phyloP scores from a whole-genome alignment of 2,888 invertebrate species.

The Petrolisthes manimaculis region DNA sequence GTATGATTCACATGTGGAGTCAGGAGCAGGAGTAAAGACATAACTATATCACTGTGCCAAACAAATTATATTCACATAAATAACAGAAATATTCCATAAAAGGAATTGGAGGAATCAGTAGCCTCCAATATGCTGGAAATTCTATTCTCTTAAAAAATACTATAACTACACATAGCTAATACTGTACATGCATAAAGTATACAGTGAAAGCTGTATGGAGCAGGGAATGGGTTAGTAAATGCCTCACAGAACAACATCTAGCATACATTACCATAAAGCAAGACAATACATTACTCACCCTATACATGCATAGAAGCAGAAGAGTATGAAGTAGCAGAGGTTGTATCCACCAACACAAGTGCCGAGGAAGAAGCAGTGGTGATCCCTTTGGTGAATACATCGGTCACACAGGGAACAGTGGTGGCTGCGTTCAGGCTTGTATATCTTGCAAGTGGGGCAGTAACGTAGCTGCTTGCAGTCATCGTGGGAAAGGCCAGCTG shows the following conservation, averaged over 20 bases:
- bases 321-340: constrained; percentile 70
- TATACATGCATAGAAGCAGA: constrained; percentile 66
- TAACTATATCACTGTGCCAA: too few species aligned
- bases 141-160: too few species aligned
- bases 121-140: too few species aligned
- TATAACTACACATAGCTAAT: too few species aligned
- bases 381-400: constrained; percentile 71
- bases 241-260: background rate
- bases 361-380: constrained; percentile 71
- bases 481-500: constrained; percentile 62
- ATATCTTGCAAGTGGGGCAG: constrained; percentile 91
- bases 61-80: too few species aligned
- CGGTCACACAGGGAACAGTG: constrained; percentile 70
- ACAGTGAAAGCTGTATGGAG: too few species aligned
- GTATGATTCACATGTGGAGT: too few species aligned
- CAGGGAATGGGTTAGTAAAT: background rate
- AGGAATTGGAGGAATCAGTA: too few species aligned
- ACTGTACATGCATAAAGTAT: too few species aligned
- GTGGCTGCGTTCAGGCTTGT: constrained; percentile 69
- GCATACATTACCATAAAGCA: background rate
- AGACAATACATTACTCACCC: constrained; percentile 53
- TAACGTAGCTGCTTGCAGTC: constrained; percentile 73
- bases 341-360: constrained; percentile 71
- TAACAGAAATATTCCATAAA: too few species aligned
- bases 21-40: too few species aligned